These are phyloP conservation scores for Agrochola macilenta DNA, from an alignment of 2,888 invertebrate species.

Conservation along the genomic window DNA sequence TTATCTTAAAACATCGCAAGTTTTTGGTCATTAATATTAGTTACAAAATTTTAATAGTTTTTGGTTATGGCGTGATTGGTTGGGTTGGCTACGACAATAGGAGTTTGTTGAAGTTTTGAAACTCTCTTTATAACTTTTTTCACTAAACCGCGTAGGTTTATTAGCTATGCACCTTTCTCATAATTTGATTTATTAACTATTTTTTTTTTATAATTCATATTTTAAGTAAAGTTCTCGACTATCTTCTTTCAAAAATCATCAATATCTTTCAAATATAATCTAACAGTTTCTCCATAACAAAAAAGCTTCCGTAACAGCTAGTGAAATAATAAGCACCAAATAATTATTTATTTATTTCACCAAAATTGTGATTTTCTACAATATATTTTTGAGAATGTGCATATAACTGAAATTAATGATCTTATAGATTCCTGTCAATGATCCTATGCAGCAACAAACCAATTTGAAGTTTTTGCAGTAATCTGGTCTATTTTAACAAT, in stretches of 20 bases:
- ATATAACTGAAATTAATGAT: neutral
- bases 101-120: neutral
- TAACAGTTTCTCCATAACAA: neutral
- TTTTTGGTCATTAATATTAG: constrained; percentile 53
- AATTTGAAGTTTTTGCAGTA: neutral
- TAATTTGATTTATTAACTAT: too few species aligned
- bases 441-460: neutral
- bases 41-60: constrained; percentile 51
- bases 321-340: neutral
- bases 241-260: neutral
- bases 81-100: neutral
- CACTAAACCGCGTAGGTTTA: neutral
- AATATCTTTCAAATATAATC: too few species aligned
- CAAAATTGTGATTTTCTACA: neutral
- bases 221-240: neutral
- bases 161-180: too few species aligned
- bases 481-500: neutral
- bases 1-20: constrained; percentile 53
- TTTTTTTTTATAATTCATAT: too few species aligned
- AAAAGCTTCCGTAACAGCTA: neutral
- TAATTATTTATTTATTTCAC: neutral
- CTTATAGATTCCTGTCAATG: neutral
- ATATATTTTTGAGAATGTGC: neutral
- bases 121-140: too few species aligned
- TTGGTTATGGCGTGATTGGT: constrained; percentile 13